These are phyloP conservation scores for Meteorus colon DNA, from an alignment of 2,888 invertebrate genomes.

Conservation along the genomic window DNA sequence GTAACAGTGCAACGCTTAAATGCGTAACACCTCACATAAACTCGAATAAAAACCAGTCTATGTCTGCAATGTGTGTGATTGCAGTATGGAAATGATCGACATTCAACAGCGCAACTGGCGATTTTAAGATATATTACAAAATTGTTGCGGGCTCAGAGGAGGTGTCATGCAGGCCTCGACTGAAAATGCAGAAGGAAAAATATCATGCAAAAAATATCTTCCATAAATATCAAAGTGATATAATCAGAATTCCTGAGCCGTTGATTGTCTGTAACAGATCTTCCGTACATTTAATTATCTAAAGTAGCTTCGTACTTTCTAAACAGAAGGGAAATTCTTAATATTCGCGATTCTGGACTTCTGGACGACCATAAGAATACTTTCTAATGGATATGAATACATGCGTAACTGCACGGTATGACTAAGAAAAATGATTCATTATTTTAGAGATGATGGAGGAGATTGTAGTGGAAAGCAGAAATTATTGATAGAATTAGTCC, in stretches of 20 bases:
- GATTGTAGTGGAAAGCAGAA: not conserved
- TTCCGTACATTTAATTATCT: constrained; percentile 7
- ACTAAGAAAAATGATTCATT: not conserved
- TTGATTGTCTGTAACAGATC: constrained; percentile 12
- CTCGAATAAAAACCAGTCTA: constrained; percentile 61
- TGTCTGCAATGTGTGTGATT: constrained; percentile 60
- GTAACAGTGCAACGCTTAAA: constrained; percentile 52
- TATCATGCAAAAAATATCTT: not conserved
- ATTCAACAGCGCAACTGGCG: constrained; percentile 58
- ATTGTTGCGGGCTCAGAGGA: not conserved
- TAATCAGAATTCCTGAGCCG: constrained; percentile 19
- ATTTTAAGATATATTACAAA: constrained; percentile 25
- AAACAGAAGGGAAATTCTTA: constrained; percentile 29
- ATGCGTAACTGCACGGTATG: not conserved
- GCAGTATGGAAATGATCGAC: constrained; percentile 63
- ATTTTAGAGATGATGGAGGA: not conserved
- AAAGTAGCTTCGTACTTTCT: constrained; percentile 20
- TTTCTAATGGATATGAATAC: not conserved
- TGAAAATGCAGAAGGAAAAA: not conserved
- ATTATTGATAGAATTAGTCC: not conserved
- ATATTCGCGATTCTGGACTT: not conserved
- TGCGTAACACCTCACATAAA: constrained; percentile 51
- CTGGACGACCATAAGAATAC: not conserved
- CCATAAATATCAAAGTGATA: constrained; percentile 9
- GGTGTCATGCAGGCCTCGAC: not conserved